Evolutionary conservation across 2,888 invertebrate genomes (phyloP).

Genomic region (Flexamia atlantica): DNA sequence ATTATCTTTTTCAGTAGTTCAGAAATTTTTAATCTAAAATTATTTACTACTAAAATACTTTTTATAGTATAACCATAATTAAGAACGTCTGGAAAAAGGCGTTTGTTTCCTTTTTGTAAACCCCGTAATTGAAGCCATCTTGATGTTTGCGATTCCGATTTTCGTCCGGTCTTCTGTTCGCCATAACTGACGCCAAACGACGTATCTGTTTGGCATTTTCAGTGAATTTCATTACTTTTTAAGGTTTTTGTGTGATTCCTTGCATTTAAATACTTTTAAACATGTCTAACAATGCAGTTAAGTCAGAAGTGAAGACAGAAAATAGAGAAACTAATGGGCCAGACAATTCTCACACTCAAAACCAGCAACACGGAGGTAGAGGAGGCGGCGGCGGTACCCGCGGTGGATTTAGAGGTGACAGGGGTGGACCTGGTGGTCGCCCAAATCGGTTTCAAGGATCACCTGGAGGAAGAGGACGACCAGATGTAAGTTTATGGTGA

Average conservation of each 20-base stretch:
- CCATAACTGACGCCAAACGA: constrained; percentile 16
- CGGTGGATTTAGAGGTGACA: background rate
- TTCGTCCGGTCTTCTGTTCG: constrained; percentile 8
- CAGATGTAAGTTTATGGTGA: constrained; percentile 3
- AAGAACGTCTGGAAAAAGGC: too few relatives aligned
- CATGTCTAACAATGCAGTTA: constrained; percentile 23
- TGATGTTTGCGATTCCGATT: background rate
- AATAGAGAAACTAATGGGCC: constrained; percentile 58
- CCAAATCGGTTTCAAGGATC: constrained; percentile 31
- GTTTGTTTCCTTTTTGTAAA: background rate
- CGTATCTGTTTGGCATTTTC: background rate
- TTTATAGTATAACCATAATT: too few relatives aligned
- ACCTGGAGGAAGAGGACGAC: constrained; percentile 16
- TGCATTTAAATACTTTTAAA: background rate
- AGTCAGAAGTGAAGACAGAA: constrained; percentile 33
- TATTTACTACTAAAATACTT: too few relatives aligned
- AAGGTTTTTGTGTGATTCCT: background rate
- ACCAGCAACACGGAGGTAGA: background rate
- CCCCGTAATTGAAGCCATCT: background rate
- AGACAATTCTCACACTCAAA: constrained; percentile 46
- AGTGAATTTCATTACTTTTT: background rate
- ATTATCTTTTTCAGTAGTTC: too few relatives aligned
- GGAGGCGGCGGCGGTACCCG: constrained; percentile 8
- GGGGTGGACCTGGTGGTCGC: background rate
- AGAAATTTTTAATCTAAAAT: too few relatives aligned